Evolutionary conservation across 2,888 invertebrate genomes (phyloP).

Genomic region (Noctuana brunneofusca): DNA sequence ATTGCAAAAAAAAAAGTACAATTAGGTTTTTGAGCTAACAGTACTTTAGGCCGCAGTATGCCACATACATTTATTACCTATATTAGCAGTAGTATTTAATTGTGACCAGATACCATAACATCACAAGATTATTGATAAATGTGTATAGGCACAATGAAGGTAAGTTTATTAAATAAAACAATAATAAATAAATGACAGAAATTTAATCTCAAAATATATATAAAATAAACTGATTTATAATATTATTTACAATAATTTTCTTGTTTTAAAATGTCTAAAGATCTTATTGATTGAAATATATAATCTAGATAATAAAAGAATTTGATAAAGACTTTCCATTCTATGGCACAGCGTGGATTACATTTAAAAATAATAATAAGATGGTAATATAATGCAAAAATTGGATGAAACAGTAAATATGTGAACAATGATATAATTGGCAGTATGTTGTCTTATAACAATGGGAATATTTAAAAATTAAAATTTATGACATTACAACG

Average conservation of each 20-base stretch:
- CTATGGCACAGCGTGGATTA: constrained; percentile 66
- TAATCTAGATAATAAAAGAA: constrained; percentile 20
- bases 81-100: no score
- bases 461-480: not conserved
- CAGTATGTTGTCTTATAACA: constrained; percentile 48
- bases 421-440: constrained; percentile 48
- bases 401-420: constrained; percentile 24
- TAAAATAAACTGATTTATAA: constrained; percentile 56
- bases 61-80: no score
- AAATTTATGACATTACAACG: constrained; percentile 11
- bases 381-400: constrained; percentile 35
- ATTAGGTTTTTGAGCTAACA: no score
- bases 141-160: no score
- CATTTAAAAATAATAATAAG: constrained; percentile 38
- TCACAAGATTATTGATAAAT: no score
- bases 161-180: constrained; percentile 34
- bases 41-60: no score
- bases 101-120: no score
- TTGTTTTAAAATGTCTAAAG: constrained; percentile 42
- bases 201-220: constrained; percentile 77
- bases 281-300: constrained; percentile 34
- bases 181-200: constrained; percentile 53
- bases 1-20: no score
- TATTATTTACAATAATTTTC: constrained; percentile 45
- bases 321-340: constrained; percentile 37